phyloP scores from a whole-genome alignment of 1,140 invertebrate species.

The Drosophila fuyamai region DNA sequence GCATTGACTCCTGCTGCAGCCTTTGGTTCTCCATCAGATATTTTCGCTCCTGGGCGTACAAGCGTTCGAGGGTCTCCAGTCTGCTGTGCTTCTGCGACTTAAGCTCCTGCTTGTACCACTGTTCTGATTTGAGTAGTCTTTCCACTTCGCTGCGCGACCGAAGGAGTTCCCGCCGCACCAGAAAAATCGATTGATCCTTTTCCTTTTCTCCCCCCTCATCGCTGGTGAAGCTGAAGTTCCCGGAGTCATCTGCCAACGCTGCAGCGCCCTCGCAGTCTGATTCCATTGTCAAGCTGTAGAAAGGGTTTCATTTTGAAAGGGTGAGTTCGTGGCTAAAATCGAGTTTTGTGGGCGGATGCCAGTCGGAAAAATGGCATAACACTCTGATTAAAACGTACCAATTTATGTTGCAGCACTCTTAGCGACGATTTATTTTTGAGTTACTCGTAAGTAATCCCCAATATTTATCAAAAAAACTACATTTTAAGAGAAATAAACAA shows the following conservation, averaged over 20 bases:
- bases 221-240: conserved; percentile 61
- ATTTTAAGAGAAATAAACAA: conserved; percentile 63
- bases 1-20: conserved; percentile 69
- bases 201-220: conserved; percentile 30
- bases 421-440: neutral
- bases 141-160: conserved; percentile 74
- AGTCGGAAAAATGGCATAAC: neutral
- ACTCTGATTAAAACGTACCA: neutral
- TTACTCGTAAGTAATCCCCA: neutral
- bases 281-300: conserved; percentile 47
- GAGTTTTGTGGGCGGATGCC: conserved; percentile 33
- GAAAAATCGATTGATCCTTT: conserved; percentile 46
- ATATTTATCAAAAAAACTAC: conserved; percentile 31
- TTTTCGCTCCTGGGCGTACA: conserved; percentile 77
- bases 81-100: conserved; percentile 68
- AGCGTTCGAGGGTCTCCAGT: conserved; percentile 71
- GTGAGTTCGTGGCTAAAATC: conserved; percentile 23
- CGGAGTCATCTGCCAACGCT: conserved; percentile 60
- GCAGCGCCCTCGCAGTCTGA: conserved; percentile 31
- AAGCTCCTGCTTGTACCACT: conserved; percentile 80
- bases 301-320: conserved; percentile 4
- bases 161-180: conserved; percentile 63
- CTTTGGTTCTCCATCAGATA: conserved; percentile 77
- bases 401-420: neutral
- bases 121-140: conserved; percentile 74